These are phyloP conservation scores for Pollachius pollachius DNA, from an alignment of 2,113 vertebrate species.

Conservation along the genomic window DNA sequence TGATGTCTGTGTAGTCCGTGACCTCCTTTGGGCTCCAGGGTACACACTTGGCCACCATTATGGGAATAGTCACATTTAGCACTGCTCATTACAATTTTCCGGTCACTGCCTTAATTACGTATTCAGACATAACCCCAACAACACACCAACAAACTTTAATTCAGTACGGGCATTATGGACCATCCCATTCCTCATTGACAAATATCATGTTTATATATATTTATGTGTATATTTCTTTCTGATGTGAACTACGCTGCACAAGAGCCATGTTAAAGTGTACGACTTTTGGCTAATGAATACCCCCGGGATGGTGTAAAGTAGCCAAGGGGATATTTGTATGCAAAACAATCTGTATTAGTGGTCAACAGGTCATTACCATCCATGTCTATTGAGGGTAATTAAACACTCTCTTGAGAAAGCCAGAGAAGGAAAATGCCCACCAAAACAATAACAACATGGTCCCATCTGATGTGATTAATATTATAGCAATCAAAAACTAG, in stretches of 20 bases:
- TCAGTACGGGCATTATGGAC: background rate
- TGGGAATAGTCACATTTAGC: background rate
- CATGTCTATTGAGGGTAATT: background rate
- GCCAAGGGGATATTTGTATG: background rate
- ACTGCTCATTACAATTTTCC: background rate
- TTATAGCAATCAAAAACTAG: too few species aligned
- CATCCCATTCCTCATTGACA: too few species aligned
- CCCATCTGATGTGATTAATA: too few species aligned
- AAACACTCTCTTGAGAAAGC: background rate
- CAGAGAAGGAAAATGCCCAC: too few species aligned
- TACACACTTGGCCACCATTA: background rate
- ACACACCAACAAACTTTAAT: background rate
- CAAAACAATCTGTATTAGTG: background rate
- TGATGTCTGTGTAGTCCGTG: background rate
- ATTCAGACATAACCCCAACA: background rate
- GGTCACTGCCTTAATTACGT: background rate
- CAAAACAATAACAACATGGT: too few species aligned
- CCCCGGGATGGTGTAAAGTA: background rate
- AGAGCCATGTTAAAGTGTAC: too few species aligned
- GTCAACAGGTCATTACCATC: background rate
- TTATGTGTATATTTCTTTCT: too few species aligned
- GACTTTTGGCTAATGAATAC: background rate
- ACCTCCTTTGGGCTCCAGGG: background rate
- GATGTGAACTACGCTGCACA: too few species aligned
- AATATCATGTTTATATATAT: too few species aligned